Evolutionary conservation across 2,113 vertebrate species (phyloP), one percentile per base, ranked within the genome.

Genomic region (Embiotoca jacksoni): DNA sequence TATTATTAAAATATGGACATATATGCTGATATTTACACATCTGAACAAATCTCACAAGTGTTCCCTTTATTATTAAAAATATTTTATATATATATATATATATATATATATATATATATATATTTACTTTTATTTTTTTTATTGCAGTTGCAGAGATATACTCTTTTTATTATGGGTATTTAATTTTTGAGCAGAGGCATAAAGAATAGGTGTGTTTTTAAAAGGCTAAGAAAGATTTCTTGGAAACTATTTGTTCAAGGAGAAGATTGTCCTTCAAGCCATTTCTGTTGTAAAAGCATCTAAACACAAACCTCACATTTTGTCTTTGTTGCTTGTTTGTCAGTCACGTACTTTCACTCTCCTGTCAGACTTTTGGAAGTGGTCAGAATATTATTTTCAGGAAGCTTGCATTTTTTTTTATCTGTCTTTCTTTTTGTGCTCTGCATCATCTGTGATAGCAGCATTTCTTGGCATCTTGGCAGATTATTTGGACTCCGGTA

Each of bases 271-370:
- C 31, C 16, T 32, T 41, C 0, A 6, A 69, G n/a, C 36, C 31
- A 37, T 75, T 67, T 59, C 23, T 36, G 31, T 49, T 6, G 1
- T 55, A 32, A 57, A 69, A 75, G 2, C 47, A 6, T 55, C 23
- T 23, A 23, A 65, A 52, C 37, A 49, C 59, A 1, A 53, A 65
- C 41, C 3, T 16, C 9, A 54, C 7, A 52, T 59, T 13, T 50
- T 70, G 15, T 76, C 77, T 59, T 3, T 67, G 50, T 36, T 31
- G 33, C 39, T 69, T 53, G 10, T 62, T 44, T 5, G 0, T 73
- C 60, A 36, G 49, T 50, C 3, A 11, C 3, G 37, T 0, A n/a
- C 13, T 49, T 44, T 49, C 31, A n/a, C 13, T 49, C 52, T 49
- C 31, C 41, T 69, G 53, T 57, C 41, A 7, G 5, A 53, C 62